Conservation (phyloP, 2,888 invertebrate species). For the Ecdyonurus torrentis region DNA sequence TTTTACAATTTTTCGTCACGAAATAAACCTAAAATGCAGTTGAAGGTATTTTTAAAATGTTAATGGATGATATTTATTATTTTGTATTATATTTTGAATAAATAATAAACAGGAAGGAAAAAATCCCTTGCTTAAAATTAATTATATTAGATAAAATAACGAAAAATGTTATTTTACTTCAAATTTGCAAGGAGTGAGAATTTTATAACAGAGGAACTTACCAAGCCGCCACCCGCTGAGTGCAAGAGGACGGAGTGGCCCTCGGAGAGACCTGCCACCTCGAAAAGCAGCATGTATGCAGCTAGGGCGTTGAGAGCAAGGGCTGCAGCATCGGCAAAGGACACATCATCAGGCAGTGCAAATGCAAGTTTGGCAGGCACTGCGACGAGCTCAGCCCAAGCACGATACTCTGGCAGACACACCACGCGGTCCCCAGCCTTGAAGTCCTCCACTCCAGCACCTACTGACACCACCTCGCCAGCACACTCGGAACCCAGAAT, state of each 20-base stretch:
- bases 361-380: slow-evolving; percentile 69
- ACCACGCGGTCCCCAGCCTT: slow-evolving; percentile 70
- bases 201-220: no score
- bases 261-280: slow-evolving; percentile 56
- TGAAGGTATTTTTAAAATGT: no score
- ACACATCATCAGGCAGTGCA: slow-evolving; percentile 56
- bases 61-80: no score
- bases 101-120: no score
- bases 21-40: no score
- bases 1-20: no score
- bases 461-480: slow-evolving; percentile 62
- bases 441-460: slow-evolving; percentile 53
- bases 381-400: slow-evolving; percentile 72
- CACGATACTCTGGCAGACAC: slow-evolving; percentile 65
- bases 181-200: no score
- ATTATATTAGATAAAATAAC: no score
- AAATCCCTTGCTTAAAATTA: no score
- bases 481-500: slow-evolving; percentile 80
- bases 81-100: no score
- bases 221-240: slow-evolving; percentile 78
- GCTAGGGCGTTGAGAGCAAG: slow-evolving; percentile 75
- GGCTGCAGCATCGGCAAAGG: slow-evolving; percentile 62
- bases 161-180: no score
- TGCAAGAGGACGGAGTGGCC: slow-evolving; percentile 70
- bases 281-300: slow-evolving; percentile 70